These are phyloP conservation scores for Athalia cordata DNA, from an alignment of 2,888 invertebrate species.

Conservation along the genomic window DNA sequence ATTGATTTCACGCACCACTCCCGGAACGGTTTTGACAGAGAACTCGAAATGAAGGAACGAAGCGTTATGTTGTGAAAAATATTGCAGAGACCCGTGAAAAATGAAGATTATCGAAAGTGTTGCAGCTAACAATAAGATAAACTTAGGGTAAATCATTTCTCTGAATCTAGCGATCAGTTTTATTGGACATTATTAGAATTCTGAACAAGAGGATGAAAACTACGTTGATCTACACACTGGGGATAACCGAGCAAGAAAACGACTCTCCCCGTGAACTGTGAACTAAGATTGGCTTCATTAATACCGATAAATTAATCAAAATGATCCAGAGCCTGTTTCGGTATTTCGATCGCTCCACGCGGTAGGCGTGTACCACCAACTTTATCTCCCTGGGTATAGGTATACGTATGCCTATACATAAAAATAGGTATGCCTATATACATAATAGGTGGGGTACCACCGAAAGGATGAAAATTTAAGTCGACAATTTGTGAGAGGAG, in stretches of 20 bases:
- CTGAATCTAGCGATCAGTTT: no score
- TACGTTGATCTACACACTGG: not conserved
- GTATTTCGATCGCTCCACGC: not conserved
- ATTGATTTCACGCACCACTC: no score
- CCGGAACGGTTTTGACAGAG: no score
- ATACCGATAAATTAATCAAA: constrained; percentile 2
- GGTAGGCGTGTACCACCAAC: not conserved
- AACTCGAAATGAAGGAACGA: no score
- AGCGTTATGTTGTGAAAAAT: no score
- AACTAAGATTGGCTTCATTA: not conserved
- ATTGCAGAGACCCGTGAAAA: no score
- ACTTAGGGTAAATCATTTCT: no score
- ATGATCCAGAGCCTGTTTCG: not conserved
- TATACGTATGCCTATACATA: not conserved
- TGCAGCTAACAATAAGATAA: no score
- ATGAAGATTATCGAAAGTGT: no score
- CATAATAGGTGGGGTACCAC: no score
- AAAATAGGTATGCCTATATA: not conserved
- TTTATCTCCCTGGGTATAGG: not conserved
- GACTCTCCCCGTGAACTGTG: not conserved
- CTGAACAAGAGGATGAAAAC: no score
- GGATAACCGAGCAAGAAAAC: not conserved
- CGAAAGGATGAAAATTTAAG: not conserved
- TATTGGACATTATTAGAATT: no score
- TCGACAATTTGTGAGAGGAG: constrained; percentile 8